phyloP scores from a whole-genome alignment of 2,888 invertebrate species.

The Anodontia alba region DNA sequence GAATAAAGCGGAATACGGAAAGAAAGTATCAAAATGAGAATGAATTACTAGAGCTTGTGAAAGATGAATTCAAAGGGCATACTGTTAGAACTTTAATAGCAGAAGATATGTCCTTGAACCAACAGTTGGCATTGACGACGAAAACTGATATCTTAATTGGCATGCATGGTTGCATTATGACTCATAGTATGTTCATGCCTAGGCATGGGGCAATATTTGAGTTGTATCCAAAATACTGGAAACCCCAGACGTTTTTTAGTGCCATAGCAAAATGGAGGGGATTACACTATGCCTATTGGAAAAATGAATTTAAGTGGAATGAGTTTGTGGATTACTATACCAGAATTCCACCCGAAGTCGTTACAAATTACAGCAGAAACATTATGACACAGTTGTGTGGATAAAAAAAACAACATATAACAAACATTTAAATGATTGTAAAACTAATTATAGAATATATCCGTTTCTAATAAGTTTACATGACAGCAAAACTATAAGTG shows the following conservation, averaged over 20 bases:
- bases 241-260: constrained; percentile 37
- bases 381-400: background rate
- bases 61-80: constrained; percentile 37
- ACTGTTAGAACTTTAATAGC: constrained; percentile 35
- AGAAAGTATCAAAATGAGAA: constrained; percentile 56
- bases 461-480: no score
- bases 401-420: no score
- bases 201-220: background rate
- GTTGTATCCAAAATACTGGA: constrained; percentile 33
- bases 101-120: constrained; percentile 35
- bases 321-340: constrained; percentile 53
- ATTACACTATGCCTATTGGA: constrained; percentile 42
- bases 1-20: constrained; percentile 40
- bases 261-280: constrained; percentile 51
- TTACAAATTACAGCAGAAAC: background rate
- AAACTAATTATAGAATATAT: no score
- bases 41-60: constrained; percentile 30
- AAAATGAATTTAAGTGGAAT: constrained; percentile 34
- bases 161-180: constrained; percentile 17
- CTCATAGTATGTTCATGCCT: constrained; percentile 20
- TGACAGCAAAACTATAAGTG: no score
- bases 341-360: constrained; percentile 44
- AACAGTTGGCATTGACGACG: background rate
- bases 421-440: no score
- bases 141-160: constrained; percentile 19